phyloP scores from a whole-genome alignment of 2,797 vertebrate species.

The Macropodus opercularis region DNA sequence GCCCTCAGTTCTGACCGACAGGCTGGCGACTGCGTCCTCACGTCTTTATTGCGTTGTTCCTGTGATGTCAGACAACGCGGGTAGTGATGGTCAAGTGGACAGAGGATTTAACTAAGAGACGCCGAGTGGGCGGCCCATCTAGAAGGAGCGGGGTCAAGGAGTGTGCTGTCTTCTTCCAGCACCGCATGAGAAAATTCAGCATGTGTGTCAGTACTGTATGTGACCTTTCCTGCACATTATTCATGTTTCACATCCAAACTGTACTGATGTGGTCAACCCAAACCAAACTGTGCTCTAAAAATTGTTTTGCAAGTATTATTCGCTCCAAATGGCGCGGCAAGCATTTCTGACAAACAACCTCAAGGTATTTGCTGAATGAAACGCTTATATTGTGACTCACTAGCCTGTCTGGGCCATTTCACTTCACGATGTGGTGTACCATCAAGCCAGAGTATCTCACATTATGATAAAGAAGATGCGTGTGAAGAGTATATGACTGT shows the following conservation, averaged over 20 bases:
- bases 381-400: slow-evolving; percentile 35
- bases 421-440: slow-evolving; percentile 18
- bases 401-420: slow-evolving; percentile 45
- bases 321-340: slow-evolving; percentile 34
- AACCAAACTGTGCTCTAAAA: slow-evolving; percentile 22
- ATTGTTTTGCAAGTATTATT: slow-evolving; percentile 35
- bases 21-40: slow-evolving; percentile 54
- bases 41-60: slow-evolving; percentile 48
- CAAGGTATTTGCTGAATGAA: slow-evolving; percentile 27
- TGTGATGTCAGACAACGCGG: slow-evolving; percentile 57
- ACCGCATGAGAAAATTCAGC: slow-evolving; percentile 31
- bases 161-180: neutral
- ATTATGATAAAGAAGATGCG: no score
- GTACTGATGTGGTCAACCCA: slow-evolving; percentile 49
- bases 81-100: slow-evolving; percentile 8
- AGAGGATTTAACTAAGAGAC: slow-evolving; percentile 3
- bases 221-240: slow-evolving; percentile 17
- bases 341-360: slow-evolving; percentile 44
- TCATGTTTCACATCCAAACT: slow-evolving; percentile 8
- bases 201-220: no score
- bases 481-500: no score
- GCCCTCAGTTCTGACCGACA: slow-evolving; percentile 68
- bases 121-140: neutral
- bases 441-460: neutral
- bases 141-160: slow-evolving; percentile 2